Conservation (phyloP, 2,797 vertebrate genomes). For the Gymnopithys bicolor region DNA sequence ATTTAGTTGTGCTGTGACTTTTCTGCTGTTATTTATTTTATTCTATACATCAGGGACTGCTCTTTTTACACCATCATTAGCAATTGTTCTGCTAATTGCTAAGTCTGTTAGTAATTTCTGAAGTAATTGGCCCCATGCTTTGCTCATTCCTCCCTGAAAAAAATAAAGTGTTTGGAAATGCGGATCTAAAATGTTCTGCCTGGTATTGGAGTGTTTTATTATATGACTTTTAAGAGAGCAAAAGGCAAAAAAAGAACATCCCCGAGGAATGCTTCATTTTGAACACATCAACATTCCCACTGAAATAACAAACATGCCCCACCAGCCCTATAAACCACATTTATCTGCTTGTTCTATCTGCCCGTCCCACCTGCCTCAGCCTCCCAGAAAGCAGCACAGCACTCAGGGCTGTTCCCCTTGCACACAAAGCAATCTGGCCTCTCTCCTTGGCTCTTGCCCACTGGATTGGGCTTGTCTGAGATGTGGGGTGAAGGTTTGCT, state of each 20-base stretch:
- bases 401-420: background rate
- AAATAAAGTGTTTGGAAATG: background rate
- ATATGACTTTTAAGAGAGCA: background rate
- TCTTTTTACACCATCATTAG: background rate
- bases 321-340: background rate
- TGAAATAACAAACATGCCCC: slow-evolving; percentile 40
- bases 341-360: background rate
- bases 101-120: background rate
- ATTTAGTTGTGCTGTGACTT: background rate
- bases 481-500: fast-evolving
- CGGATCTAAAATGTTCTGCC: background rate
- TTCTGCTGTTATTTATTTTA: background rate
- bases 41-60: background rate
- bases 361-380: background rate
- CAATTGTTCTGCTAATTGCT: background rate
- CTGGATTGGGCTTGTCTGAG: no score
- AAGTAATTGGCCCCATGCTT: background rate
- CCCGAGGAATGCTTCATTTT: slow-evolving; percentile 47
- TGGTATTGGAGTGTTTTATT: slow-evolving; percentile 4
- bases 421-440: background rate
- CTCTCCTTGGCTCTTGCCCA: background rate
- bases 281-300: slow-evolving; percentile 13
- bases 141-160: background rate
- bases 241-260: background rate
- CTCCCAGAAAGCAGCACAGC: background rate